These are phyloP conservation scores for Paralichthys olivaceus DNA, from an alignment of 2,113 vertebrate species.

Conservation along the genomic window DNA sequence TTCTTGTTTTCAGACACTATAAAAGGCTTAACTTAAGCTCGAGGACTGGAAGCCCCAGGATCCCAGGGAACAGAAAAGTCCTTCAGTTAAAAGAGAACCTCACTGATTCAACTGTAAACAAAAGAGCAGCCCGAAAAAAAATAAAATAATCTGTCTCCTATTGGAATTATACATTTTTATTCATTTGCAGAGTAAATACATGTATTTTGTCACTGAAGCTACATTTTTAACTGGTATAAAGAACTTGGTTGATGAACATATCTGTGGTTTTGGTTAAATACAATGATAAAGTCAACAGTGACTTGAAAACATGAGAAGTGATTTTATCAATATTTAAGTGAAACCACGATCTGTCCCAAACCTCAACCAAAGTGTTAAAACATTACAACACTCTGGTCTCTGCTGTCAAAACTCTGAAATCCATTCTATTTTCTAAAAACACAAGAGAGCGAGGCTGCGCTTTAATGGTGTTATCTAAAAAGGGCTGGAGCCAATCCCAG, in stretches of 20 bases:
- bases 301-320: neutral
- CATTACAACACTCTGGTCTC: neutral
- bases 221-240: too few species aligned
- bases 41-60: neutral
- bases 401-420: neutral
- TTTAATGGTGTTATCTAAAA: too few species aligned
- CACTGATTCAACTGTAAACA: too few species aligned
- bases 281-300: neutral
- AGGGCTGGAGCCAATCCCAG: too few species aligned
- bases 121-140: too few species aligned
- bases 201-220: too few species aligned
- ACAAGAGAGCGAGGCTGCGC: too few species aligned
- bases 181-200: too few species aligned
- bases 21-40: constrained; percentile 24
- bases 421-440: too few species aligned
- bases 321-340: neutral
- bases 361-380: neutral
- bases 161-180: too few species aligned
- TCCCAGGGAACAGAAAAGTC: neutral
- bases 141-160: too few species aligned
- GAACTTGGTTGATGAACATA: too few species aligned
- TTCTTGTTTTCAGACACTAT: neutral
- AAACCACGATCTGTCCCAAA: neutral
- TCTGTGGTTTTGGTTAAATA: neutral
- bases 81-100: neutral